Percentiles rank a stretch among this genome's conserved stretches.
Evolutionary conservation across 2,888 invertebrate genomes (phyloP).

Genomic region (Papilio demoleus): DNA sequence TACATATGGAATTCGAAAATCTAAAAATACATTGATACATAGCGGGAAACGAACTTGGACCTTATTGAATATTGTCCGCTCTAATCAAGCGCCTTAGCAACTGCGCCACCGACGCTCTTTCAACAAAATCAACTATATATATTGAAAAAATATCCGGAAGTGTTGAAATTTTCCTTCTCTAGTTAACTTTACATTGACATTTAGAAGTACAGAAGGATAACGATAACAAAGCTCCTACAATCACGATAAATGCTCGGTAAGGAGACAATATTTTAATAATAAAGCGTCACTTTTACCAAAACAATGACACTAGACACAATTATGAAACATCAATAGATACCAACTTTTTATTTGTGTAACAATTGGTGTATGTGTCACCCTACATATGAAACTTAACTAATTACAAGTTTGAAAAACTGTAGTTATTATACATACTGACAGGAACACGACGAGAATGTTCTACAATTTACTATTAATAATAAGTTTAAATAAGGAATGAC

Average conservation of each 20-base stretch:
- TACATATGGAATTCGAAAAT: no score
- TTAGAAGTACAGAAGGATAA: background rate
- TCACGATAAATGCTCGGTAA: background rate
- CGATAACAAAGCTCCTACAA: background rate
- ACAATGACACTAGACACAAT: constrained; percentile 1
- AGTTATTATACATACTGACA: background rate
- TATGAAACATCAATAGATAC: constrained; percentile 10
- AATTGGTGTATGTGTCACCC: background rate
- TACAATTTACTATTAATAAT: background rate
- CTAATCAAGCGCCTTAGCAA: no score
- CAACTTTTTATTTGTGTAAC: constrained; percentile 7
- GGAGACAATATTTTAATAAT: constrained; percentile 21
- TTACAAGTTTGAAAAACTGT: background rate
- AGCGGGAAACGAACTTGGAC: no score
- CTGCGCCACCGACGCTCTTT: no score
- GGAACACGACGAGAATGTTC: background rate
- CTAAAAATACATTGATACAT: no score
- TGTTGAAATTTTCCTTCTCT: background rate
- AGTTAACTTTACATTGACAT: background rate
- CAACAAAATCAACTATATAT: background rate
- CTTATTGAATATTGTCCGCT: no score
- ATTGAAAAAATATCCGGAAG: background rate
- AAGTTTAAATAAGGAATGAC: no score
- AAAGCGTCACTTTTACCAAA: constrained; percentile 1
- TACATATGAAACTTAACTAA: background rate